These are phyloP conservation scores for Chiridota heheva DNA, from an alignment of 35 echinoderm and acorn worm species.

Conservation along the genomic window DNA sequence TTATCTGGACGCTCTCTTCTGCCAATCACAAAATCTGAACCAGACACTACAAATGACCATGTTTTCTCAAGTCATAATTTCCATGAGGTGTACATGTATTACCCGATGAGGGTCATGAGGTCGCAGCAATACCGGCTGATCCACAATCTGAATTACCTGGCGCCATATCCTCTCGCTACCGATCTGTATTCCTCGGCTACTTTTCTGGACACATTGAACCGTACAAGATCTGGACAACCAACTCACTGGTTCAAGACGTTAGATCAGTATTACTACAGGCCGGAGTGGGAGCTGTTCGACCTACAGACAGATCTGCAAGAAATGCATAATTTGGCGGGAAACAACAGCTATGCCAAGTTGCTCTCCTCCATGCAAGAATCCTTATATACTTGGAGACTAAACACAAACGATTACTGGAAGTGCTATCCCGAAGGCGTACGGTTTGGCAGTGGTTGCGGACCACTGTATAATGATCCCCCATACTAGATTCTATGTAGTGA, in stretches of 20 bases:
- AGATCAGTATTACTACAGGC: conserved; percentile 86
- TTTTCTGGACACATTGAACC: conserved; percentile 71
- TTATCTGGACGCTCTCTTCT: conserved; percentile 79
- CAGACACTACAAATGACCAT: background rate
- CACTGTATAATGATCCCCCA: conserved; percentile 32
- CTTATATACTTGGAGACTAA: conserved; percentile 55
- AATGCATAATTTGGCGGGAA: conserved; percentile 65
- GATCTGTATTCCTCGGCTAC: conserved; percentile 74
- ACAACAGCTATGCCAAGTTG: conserved; percentile 25
- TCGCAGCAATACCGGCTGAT: conserved; percentile 64
- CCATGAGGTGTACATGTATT: conserved; percentile 87
- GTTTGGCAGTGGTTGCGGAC: conserved; percentile 6
- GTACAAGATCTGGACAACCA: conserved; percentile 42
- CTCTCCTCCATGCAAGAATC: conserved; percentile 41
- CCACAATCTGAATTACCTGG: conserved; percentile 75
- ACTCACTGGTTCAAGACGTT: conserved; percentile 90
- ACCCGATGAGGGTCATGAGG: conserved; percentile 82
- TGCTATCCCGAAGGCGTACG: conserved; percentile 79
- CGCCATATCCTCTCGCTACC: conserved; percentile 73
- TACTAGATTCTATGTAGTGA: no score
- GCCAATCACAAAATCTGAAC: conserved; percentile 48
- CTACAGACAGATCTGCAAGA: conserved; percentile 63
- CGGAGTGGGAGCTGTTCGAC: conserved; percentile 85
- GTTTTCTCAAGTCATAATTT: conserved; percentile 75
- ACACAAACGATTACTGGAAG: conserved; percentile 70